These are phyloP conservation scores for Drosophila ezoana DNA, from an alignment of 2,888 invertebrate species.

Conservation along the genomic window DNA sequence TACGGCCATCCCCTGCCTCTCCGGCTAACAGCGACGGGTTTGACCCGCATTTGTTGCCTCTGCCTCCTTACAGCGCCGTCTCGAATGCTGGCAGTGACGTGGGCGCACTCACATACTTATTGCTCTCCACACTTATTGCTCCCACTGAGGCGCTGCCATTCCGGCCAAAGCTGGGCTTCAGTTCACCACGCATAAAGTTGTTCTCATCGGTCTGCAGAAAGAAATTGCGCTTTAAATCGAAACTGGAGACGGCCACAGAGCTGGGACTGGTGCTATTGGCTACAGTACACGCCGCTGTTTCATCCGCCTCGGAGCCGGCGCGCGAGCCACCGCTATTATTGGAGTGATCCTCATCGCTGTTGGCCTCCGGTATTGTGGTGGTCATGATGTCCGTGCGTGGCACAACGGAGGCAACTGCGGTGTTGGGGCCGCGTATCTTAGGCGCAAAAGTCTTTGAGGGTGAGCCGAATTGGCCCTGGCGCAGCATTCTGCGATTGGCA, in stretches of 20 bases:
- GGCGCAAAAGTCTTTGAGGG: constrained; percentile 86
- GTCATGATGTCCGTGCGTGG: constrained; percentile 92
- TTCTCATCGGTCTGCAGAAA: constrained; percentile 85
- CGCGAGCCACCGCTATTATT: constrained; percentile 87
- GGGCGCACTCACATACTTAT: constrained; percentile 51
- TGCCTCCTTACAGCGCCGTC: constrained; percentile 73
- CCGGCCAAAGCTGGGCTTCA: constrained; percentile 72
- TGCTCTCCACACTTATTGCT: constrained; percentile 31
- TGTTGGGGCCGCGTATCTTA: constrained; percentile 87
- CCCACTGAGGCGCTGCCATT: constrained; percentile 14
- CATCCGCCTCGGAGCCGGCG: constrained; percentile 84
- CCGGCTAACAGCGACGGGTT: constrained; percentile 52
- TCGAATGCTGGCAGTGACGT: constrained; percentile 77
- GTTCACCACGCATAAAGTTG: constrained; percentile 85
- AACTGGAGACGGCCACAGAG: constrained; percentile 68
- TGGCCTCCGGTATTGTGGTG: constrained; percentile 93
- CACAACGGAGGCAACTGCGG: constrained; percentile 63
- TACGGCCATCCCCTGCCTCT: constrained; percentile 8
- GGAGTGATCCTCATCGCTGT: constrained; percentile 90
- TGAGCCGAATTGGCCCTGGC: constrained; percentile 86
- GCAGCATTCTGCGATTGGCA: constrained; percentile 87
- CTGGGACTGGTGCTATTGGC: constrained; percentile 37
- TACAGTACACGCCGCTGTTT: constrained; percentile 27
- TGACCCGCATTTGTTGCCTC: constrained; percentile 54
- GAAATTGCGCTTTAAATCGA: constrained; percentile 83